Evolutionary conservation across 2,113 vertebrate genomes (phyloP).

Genomic region (Myrmecophaga tridactyla): DNA sequence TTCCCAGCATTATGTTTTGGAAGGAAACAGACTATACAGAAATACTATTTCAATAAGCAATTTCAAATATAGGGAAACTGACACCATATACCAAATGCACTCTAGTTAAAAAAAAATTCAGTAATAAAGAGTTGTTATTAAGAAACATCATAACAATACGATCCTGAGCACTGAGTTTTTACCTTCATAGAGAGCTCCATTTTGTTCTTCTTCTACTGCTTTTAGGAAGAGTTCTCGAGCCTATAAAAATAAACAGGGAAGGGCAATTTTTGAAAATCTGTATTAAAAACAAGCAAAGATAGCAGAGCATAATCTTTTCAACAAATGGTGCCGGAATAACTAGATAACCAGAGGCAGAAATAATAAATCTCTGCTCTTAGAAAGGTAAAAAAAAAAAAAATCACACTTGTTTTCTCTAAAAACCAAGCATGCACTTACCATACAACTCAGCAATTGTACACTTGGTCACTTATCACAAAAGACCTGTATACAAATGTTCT

Average conservation of each 20-base stretch:
- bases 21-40: background rate
- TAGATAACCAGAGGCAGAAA: background rate
- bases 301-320: background rate
- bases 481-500: background rate
- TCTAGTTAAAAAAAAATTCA: background rate
- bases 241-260: conserved; percentile 81
- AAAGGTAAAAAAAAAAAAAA: background rate
- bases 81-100: background rate
- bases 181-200: conserved; percentile 98
- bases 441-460: background rate
- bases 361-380: no score
- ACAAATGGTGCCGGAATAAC: background rate
- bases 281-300: background rate
- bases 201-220: conserved; percentile 96
- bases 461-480: background rate
- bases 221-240: conserved; percentile 96
- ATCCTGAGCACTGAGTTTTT: conserved; percentile 27
- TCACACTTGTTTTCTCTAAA: background rate
- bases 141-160: background rate
- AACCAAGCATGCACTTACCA: background rate
- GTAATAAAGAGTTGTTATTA: background rate
- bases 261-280: conserved; percentile 61
- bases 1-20: background rate
- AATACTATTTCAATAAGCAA: background rate
- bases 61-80: background rate